These are phyloP conservation scores for Euthynnus affinis DNA, from an alignment of 2,797 vertebrate genomes.

Conservation along the genomic window DNA sequence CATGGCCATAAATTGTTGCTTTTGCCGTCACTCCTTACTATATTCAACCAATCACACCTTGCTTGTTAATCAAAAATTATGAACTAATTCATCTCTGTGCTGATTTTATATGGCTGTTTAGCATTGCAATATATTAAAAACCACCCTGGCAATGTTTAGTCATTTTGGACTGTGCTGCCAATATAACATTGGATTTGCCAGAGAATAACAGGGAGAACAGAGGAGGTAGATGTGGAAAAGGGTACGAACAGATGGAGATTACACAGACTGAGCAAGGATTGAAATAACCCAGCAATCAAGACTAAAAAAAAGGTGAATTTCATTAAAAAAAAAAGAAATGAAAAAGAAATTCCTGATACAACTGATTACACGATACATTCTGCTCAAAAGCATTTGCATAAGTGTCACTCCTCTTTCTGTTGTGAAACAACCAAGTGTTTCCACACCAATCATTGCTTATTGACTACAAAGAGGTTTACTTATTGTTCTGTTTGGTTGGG, in stretches of 20 bases:
- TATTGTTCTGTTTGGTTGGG: background rate
- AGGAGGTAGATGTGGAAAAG: conserved; percentile 35
- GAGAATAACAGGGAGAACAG: conserved; percentile 20
- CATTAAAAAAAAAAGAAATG: background rate
- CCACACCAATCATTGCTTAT: background rate
- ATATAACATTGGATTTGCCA: conserved; percentile 38
- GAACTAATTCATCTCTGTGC: conserved; percentile 6
- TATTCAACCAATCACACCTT: background rate
- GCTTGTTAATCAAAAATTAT: background rate
- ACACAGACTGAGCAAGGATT: conserved; percentile 15
- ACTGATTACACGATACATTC: conserved; percentile 11
- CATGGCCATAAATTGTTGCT: too few relatives aligned
- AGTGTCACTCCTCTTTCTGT: background rate
- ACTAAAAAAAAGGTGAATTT: conserved; percentile 3
- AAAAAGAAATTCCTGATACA: conserved; percentile 1
- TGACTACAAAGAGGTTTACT: conserved; percentile 2
- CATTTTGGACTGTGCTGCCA: conserved; percentile 3
- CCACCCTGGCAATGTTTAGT: background rate
- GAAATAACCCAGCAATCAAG: background rate
- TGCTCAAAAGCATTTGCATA: conserved; percentile 3
- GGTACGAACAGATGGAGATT: conserved; percentile 52
- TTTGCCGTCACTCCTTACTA: too few relatives aligned
- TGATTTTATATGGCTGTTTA: conserved; percentile 22
- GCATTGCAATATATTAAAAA: conserved; percentile 17
- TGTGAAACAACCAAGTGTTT: conserved; percentile 11